Evolutionary conservation across 1,140 invertebrate genomes (phyloP), one percentile per base, ranked within the genome.

Genomic region (Hesperophylax magnus): DNA sequence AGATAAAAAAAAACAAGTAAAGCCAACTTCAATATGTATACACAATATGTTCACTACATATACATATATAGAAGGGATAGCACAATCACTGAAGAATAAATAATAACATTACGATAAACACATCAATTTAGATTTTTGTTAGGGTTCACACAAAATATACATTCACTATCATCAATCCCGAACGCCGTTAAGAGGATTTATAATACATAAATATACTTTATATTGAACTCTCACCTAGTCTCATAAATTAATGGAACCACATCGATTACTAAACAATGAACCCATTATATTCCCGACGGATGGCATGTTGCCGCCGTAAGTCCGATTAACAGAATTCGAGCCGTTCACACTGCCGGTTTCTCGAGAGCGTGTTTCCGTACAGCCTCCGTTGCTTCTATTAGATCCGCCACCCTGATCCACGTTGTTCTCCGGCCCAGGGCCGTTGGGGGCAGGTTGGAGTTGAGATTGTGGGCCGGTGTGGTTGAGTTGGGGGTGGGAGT

Each of bases 201-300:
- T 14, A 47, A 47, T 47, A 47, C 39, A 47, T 11, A 14, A 47
- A 47, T 47, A 14, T 14, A 47, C 9, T 47, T 47, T 47, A 47
- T 47, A 14, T 47, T 47, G 39, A 47, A 47, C 39, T 47, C 39
- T 47, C 39, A 47, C 75, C n/a, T 24, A 71, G 24, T 83, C 79
- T 83, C 82, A 83, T 83, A 83, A 83, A 24, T 74, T 71, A 54
- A 54, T 77, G 14, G 76, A n/a, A 6, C 54, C 31, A 27, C 20
- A 74, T 60, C 77, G 72, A 53, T 67, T 39, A 14, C 67, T 77
- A 54, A 78, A 81, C 1, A 81, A 18, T 22, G 71, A 27, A 18
- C 61, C 63, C 11, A 52, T 56, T 22, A 79, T 61, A 18, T 15
- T 22, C 22, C 56, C 34, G 53, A 71, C 74, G 0, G 75, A 56